Conservation (phyloP, 2,113 vertebrate genomes). For the Connochaetes taurinus region DNA sequence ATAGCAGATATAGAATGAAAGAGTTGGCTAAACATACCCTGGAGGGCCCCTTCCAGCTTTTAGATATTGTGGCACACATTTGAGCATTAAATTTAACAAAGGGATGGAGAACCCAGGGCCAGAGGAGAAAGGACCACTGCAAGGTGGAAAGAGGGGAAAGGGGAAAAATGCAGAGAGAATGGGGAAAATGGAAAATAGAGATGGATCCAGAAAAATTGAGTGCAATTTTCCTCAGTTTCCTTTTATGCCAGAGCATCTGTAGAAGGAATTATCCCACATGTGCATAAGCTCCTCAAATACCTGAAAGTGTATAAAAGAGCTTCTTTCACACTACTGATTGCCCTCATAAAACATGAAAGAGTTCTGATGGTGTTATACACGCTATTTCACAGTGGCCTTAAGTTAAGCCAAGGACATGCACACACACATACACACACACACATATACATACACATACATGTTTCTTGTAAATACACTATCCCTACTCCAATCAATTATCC, state of each 20-base stretch:
- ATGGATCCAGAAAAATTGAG: background rate
- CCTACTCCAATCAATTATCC: background rate
- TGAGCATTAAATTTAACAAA: background rate
- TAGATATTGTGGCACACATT: no score
- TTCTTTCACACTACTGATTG: background rate
- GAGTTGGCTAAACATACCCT: background rate
- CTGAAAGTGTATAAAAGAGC: background rate
- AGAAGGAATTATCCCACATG: background rate
- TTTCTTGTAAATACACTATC: background rate
- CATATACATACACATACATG: accelerated
- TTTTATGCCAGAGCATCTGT: background rate
- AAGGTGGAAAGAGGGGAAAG: background rate
- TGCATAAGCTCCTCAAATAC: background rate
- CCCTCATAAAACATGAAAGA: background rate
- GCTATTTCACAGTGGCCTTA: background rate
- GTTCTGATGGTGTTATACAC: background rate
- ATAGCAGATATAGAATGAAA: background rate
- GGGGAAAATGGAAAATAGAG: background rate
- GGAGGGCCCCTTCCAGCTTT: background rate
- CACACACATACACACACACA: background rate
- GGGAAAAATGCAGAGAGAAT: background rate
- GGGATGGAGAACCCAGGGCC: background rate
- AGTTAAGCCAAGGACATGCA: background rate
- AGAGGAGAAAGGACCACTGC: background rate
- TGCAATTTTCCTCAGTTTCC: background rate